Percentiles rank a stretch among this genome's conserved stretches.
Conservation (phyloP, 2,113 vertebrate genomes). For the Calyptommatus sinebrachiatus region DNA sequence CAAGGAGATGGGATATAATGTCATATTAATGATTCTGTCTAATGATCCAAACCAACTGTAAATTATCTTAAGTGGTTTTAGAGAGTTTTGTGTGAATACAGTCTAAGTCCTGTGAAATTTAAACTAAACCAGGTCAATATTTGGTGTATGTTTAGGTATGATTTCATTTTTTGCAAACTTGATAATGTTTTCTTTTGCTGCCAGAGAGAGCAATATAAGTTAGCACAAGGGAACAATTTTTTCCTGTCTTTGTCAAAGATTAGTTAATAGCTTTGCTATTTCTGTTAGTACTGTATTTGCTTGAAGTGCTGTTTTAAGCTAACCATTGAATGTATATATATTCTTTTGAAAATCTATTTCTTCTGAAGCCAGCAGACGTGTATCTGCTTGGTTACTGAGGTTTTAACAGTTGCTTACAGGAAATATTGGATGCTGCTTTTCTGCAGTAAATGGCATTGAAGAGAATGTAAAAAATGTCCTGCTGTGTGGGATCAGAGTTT, state of each 20-base stretch:
- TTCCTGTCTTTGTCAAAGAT: background rate
- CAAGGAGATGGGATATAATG: too few relatives aligned
- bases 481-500: too few relatives aligned
- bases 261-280: background rate
- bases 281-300: too few relatives aligned
- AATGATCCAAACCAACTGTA: too few relatives aligned
- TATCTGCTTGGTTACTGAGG: background rate
- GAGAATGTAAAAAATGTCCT: too few relatives aligned
- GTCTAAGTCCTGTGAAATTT: background rate
- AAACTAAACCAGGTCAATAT: slow-evolving; percentile 11
- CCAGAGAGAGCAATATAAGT: background rate
- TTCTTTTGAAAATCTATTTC: background rate
- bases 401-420: background rate
- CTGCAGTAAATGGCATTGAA: background rate
- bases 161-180: background rate
- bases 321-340: background rate
- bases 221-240: background rate
- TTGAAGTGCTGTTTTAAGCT: background rate
- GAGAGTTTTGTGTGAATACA: background rate
- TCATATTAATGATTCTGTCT: too few relatives aligned
- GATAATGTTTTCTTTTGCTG: background rate
- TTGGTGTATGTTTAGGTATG: background rate
- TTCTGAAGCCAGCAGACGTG: background rate
- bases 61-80: too few relatives aligned
- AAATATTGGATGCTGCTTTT: background rate